These are phyloP conservation scores for Protodeltote pygarga DNA, from an alignment of 2,888 invertebrate genomes.

Conservation along the genomic window DNA sequence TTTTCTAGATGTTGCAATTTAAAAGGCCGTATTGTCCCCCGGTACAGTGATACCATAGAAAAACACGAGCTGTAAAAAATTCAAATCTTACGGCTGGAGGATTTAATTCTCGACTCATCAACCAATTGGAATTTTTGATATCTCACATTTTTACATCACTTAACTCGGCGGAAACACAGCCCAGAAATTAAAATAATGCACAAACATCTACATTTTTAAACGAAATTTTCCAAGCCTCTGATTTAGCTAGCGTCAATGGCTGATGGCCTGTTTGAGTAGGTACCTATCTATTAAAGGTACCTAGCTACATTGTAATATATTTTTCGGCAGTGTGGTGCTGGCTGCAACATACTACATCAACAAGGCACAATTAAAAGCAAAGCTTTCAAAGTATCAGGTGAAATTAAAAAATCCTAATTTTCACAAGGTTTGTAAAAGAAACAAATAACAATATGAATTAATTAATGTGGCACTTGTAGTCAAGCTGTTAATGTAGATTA, in stretches of 20 bases:
- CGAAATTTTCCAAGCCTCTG: constrained; percentile 8
- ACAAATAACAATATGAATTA: too few species aligned
- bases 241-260: neutral
- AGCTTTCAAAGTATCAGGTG: too few species aligned
- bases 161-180: constrained; percentile 5
- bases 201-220: constrained; percentile 4
- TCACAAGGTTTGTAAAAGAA: too few species aligned
- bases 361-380: too few species aligned
- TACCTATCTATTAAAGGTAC: too few species aligned
- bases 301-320: too few species aligned
- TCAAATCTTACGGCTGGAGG: neutral
- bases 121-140: neutral
- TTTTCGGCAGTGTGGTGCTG: constrained; percentile 41
- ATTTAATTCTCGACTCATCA: neutral
- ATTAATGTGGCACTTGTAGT: too few species aligned
- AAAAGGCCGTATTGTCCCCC: constrained; percentile 1
- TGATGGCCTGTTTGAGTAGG: too few species aligned
- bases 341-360: constrained; percentile 33
- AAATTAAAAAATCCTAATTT: too few species aligned
- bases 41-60: neutral
- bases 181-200: neutral
- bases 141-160: neutral
- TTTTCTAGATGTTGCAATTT: constrained; percentile 19
- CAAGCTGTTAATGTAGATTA: too few species aligned
- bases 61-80: neutral